These are phyloP conservation scores for Tringa solitaria DNA, from an alignment of 2,113 vertebrate species.

Conservation along the genomic window DNA sequence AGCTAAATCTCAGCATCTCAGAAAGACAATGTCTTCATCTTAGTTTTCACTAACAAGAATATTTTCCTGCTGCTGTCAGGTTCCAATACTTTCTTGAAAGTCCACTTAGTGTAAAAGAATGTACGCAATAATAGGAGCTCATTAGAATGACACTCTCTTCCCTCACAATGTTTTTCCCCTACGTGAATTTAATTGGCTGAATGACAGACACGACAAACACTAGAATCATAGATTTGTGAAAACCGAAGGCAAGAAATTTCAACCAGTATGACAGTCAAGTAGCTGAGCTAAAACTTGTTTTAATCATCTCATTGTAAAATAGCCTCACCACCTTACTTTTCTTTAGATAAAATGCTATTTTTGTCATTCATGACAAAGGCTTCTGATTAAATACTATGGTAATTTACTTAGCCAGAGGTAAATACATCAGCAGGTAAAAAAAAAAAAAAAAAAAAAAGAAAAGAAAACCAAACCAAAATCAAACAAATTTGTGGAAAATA, in stretches of 20 bases:
- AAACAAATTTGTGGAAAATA: not conserved
- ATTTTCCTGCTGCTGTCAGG: conserved; percentile 1
- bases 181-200: conserved; percentile 47
- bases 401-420: not conserved
- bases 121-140: conserved; percentile 54
- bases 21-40: not conserved
- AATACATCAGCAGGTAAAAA: not conserved
- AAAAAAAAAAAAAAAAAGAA: not conserved
- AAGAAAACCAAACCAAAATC: not conserved
- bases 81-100: not conserved
- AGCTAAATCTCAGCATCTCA: not conserved
- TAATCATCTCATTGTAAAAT: not conserved
- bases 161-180: not conserved
- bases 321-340: not conserved
- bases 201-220: not conserved
- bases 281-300: not conserved
- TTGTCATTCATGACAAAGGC: not conserved
- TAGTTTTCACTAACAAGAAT: conserved; percentile 14
- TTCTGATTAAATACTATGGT: not conserved
- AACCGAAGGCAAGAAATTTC: not conserved
- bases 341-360: not conserved
- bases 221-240: not conserved
- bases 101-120: not conserved
- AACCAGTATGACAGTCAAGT: not conserved
- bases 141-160: conserved; percentile 35